Conservation (phyloP, 2,888 invertebrate genomes). For the Dioctria rufipes region DNA sequence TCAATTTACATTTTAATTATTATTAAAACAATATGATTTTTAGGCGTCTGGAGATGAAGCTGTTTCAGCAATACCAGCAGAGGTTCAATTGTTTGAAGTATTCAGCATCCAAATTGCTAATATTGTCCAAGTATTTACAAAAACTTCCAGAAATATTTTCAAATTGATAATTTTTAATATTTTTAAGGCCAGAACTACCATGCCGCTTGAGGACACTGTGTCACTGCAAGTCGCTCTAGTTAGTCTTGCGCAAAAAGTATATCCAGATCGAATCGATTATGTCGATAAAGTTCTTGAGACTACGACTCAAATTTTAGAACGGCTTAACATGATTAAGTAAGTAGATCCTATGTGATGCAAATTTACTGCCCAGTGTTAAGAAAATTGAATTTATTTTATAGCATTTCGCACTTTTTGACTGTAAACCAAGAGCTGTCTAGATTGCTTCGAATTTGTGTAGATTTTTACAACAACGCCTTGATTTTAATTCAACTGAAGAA, state of each 20-base stretch:
- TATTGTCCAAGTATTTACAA: slow-evolving; percentile 83
- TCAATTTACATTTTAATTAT: not conserved
- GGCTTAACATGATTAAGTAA: slow-evolving; percentile 83
- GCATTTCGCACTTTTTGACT: slow-evolving; percentile 72
- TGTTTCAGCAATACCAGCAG: slow-evolving; percentile 81
- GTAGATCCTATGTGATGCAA: slow-evolving; percentile 69
- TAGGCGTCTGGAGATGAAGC: slow-evolving; percentile 69
- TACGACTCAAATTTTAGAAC: slow-evolving; percentile 91
- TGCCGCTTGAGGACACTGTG: slow-evolving; percentile 96
- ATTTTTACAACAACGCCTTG: slow-evolving; percentile 93
- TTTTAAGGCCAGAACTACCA: slow-evolving; percentile 88
- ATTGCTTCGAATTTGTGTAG: slow-evolving; percentile 93
- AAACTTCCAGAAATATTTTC: not conserved
- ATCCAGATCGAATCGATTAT: slow-evolving; percentile 94
- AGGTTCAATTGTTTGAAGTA: slow-evolving; percentile 96
- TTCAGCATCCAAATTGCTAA: slow-evolving; percentile 98
- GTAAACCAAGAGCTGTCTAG: slow-evolving; percentile 95
- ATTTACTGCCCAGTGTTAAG: not conserved
- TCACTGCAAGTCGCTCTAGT: slow-evolving; percentile 95
- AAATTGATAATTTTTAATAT: not conserved
- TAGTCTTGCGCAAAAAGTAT: slow-evolving; percentile 96
- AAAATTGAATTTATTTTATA: slow-evolving; percentile 58
- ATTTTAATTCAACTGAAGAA: slow-evolving; percentile 89
- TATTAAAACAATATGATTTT: slow-evolving; percentile 3
- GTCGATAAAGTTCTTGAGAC: slow-evolving; percentile 95